phyloP scores from a whole-genome alignment of 37 sponge, comb jelly and placozoan species.

The Theonella swinhoei region DNA sequence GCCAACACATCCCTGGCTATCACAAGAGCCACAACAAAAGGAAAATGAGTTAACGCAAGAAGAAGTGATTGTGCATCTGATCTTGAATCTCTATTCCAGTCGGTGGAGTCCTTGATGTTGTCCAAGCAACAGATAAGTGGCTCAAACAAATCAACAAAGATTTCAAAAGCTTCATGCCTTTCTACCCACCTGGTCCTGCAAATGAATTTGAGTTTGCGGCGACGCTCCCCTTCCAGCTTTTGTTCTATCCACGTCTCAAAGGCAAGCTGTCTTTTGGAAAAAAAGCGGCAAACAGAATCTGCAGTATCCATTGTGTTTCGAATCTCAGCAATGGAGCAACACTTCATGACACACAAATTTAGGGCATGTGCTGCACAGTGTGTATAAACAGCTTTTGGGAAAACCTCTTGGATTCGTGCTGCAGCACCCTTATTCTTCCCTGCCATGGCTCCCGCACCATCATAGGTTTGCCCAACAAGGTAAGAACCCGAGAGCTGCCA shows the following conservation, averaged over 20 bases:
- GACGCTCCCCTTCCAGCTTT: constrained; percentile 3
- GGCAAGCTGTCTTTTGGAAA: constrained; percentile 8
- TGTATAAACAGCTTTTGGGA: constrained; percentile 41
- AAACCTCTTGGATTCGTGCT: constrained; percentile 11
- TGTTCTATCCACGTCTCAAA: constrained; percentile 20
- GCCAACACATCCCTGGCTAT: constrained; percentile 35
- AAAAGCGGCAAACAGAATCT: constrained; percentile 29
- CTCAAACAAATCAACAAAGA: constrained; percentile 24
- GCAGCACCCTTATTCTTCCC: constrained; percentile 22
- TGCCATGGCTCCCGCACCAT: constrained; percentile 40
- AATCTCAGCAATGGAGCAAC: constrained; percentile 32
- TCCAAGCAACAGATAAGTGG: constrained; percentile 30
- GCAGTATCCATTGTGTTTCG: constrained; percentile 47
- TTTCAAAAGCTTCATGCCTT: constrained; percentile 63
- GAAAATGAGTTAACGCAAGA: constrained; percentile 37
- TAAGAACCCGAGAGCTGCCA: constrained; percentile 25
- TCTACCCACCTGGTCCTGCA: constrained; percentile 52
- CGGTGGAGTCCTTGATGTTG: constrained; percentile 16
- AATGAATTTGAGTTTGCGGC: constrained; percentile 16
- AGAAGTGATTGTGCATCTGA: constrained; percentile 55
- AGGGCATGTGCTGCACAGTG: constrained; percentile 37
- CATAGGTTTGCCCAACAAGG: constrained; percentile 34
- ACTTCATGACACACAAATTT: constrained; percentile 59
- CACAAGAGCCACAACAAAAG: constrained; percentile 49
- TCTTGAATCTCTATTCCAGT: constrained; percentile 58